A percentile compares a stretch with the other conserved stretches of the same genome.
phyloP scores from a whole-genome alignment of 1,140 invertebrate genomes.

The Apis mellifera region Amel_HAv3.1 CM009931.2:25985001-25985500 shows the following conservation, averaged over 20 bases:
- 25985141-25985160: background rate
- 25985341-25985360: background rate
- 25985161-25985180: conserved; percentile 24
- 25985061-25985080: too few relatives aligned
- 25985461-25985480: too few relatives aligned
- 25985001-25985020: background rate
- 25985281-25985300: conserved; percentile 30
- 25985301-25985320: conserved; percentile 1
- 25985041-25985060: background rate
- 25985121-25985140: conserved; percentile 31
- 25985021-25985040: background rate
- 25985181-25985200: conserved; percentile 6
- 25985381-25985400: background rate
- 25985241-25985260: conserved; percentile 25
- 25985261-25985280: conserved; percentile 9
- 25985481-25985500: too few relatives aligned
- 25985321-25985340: background rate
- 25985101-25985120: background rate
- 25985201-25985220: conserved; percentile 17
- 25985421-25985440: too few relatives aligned
- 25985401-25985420: background rate
- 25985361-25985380: background rate
- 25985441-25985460: too few relatives aligned
- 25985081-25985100: background rate
- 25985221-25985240: conserved; percentile 17